A percentile compares a stretch with the other conserved stretches of the same genome.
Conservation (phyloP, 2,888 invertebrate genomes). For the Pecten maximus region DNA sequence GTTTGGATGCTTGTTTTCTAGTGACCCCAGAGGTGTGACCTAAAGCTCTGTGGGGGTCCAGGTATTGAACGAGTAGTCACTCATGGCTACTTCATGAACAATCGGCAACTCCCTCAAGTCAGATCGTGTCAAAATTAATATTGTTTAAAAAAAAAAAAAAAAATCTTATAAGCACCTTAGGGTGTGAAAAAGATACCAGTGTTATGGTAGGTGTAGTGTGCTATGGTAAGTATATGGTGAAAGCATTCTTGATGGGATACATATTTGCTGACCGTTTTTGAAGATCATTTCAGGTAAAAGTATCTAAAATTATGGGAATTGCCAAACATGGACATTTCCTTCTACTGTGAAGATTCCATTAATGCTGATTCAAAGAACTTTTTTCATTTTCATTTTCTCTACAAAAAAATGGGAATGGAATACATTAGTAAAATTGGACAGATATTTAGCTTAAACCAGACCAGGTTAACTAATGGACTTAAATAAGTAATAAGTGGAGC, state of each 20-base stretch:
- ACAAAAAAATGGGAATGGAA: slow-evolving; percentile 17
- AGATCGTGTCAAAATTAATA: neutral
- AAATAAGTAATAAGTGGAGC: slow-evolving; percentile 15
- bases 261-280: neutral
- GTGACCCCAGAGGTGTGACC: slow-evolving; percentile 9
- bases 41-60: slow-evolving; percentile 13
- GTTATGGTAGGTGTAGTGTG: neutral
- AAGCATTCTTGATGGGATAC: neutral
- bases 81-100: neutral
- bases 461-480: slow-evolving; percentile 2
- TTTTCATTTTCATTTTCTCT: slow-evolving; percentile 33
- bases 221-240: slow-evolving; percentile 7
- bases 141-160: too few species aligned
- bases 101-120: neutral
- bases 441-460: slow-evolving; percentile 17
- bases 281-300: neutral
- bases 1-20: slow-evolving; percentile 44
- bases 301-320: neutral
- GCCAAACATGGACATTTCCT: slow-evolving; percentile 15
- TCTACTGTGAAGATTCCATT: slow-evolving; percentile 35
- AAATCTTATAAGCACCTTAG: neutral
- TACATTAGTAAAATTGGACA: neutral
- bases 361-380: slow-evolving; percentile 24
- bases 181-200: neutral
- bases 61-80: slow-evolving; percentile 7